These are phyloP conservation scores for Tetropium fuscum DNA, from an alignment of 2,888 invertebrate species.

Conservation along the genomic window DNA sequence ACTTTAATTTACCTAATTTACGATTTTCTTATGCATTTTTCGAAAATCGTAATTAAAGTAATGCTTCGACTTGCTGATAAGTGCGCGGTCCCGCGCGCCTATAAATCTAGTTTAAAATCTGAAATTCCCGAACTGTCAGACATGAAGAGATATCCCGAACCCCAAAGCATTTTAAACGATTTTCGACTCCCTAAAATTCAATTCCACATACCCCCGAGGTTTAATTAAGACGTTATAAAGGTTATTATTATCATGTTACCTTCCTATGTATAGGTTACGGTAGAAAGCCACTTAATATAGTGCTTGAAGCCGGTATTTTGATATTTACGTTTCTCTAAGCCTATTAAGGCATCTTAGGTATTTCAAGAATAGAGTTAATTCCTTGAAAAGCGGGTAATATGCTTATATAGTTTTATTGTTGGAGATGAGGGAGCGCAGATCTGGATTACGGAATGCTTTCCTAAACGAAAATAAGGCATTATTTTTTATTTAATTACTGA, in stretches of 20 bases:
- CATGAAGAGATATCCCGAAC: conserved; percentile 18
- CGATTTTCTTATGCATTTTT: too few species aligned
- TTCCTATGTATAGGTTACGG: conserved; percentile 8
- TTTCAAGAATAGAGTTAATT: conserved; percentile 19
- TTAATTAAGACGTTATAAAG: conserved; percentile 25
- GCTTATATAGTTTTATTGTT: conserved; percentile 20
- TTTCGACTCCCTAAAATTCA: conserved; percentile 16
- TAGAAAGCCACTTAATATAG: conserved; percentile 16
- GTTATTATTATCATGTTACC: conserved; percentile 19
- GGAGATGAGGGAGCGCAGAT: conserved; percentile 5
- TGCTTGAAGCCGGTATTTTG: conserved; percentile 11
- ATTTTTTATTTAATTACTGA: too few species aligned
- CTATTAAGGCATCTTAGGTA: conserved; percentile 11
- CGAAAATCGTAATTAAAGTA: too few species aligned
- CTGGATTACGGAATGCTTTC: too few species aligned
- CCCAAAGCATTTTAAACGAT: conserved; percentile 10
- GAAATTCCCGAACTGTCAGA: conserved; percentile 10
- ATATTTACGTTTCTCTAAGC: conserved; percentile 20
- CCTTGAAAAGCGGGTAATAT: conserved; percentile 16
- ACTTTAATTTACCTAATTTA: too few species aligned
- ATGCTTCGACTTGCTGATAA: too few species aligned
- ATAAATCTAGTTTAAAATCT: conserved; percentile 7
- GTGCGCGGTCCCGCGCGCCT: background rate
- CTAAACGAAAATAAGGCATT: too few species aligned
- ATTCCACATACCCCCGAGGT: conserved; percentile 17